Percentiles rank a stretch among this genome's conserved stretches.
phyloP scores from a whole-genome alignment of 2,888 invertebrate species.

The Leptopilina myrica region DNA sequence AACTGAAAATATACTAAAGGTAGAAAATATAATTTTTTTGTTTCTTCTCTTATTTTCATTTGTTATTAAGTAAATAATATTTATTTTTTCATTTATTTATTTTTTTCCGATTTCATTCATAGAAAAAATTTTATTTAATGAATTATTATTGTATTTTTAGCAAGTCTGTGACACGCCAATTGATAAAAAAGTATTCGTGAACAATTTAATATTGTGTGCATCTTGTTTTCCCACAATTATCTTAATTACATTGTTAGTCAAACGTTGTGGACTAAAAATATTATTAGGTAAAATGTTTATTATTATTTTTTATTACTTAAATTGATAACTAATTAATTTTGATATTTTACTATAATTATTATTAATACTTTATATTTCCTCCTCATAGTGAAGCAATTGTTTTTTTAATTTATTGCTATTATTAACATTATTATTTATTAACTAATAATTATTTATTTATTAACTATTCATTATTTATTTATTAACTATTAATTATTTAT shows the following conservation, averaged over 20 bases:
- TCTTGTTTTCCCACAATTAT: conserved; percentile 87
- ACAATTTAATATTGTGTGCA: conserved; percentile 86
- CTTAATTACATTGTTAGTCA: conserved; percentile 86
- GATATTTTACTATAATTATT: too few species aligned
- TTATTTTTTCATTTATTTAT: neutral
- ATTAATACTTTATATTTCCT: too few species aligned
- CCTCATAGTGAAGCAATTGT: neutral
- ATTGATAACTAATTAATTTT: too few species aligned
- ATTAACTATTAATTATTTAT: neutral
- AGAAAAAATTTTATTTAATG: too few species aligned
- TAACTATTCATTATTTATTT: too few species aligned
- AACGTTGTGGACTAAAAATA: conserved; percentile 80
- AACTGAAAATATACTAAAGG: neutral
- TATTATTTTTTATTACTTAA: too few species aligned
- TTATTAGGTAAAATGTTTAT: neutral
- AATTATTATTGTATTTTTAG: neutral
- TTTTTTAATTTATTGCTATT: neutral
- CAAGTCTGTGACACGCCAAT: conserved; percentile 80
- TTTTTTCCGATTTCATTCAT: too few species aligned
- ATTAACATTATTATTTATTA: neutral
- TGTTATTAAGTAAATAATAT: neutral
- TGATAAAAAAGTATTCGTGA: conserved; percentile 82
- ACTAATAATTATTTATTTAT: too few species aligned
- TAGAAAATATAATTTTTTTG: neutral
- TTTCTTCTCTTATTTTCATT: neutral